phyloP scores from a whole-genome alignment of 2,113 vertebrate species.

The Hippocampus zosterae region DNA sequence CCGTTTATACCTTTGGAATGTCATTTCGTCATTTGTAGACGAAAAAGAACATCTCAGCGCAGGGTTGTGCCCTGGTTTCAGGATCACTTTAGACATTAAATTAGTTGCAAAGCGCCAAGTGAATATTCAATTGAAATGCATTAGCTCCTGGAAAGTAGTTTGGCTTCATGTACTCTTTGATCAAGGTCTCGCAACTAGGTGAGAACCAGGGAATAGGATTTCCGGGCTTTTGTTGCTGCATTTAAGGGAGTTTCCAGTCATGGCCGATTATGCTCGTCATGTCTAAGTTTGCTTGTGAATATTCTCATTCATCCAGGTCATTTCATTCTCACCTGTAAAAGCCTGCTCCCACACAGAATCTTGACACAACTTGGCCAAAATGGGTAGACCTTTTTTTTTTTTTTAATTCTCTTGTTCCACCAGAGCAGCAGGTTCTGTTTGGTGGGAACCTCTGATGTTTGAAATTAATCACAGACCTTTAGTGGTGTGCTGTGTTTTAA shows the following conservation, averaged over 20 bases:
- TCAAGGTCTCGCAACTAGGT: slow-evolving; percentile 20
- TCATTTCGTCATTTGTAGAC: no score
- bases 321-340: not conserved
- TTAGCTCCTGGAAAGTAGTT: slow-evolving; percentile 2
- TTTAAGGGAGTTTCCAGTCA: slow-evolving; percentile 1
- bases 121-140: slow-evolving; percentile 39
- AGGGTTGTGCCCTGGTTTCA: not conserved
- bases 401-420: not conserved
- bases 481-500: not conserved
- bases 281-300: not conserved
- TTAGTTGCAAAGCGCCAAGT: slow-evolving; percentile 43
- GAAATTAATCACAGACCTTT: not conserved
- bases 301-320: no score
- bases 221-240: not conserved
- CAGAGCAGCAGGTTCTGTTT: not conserved
- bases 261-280: not conserved
- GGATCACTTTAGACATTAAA: slow-evolving; percentile 36
- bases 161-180: slow-evolving; percentile 30
- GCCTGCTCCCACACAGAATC: not conserved
- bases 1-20: no score
- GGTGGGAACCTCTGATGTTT: not conserved
- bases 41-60: no score
- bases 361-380: not conserved
- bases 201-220: not conserved
- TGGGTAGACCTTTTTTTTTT: not conserved